Evolutionary conservation across 2,113 vertebrate species (phyloP), one percentile per base, ranked within the genome.

Genomic region (Leptodactylus fuscus): DNA sequence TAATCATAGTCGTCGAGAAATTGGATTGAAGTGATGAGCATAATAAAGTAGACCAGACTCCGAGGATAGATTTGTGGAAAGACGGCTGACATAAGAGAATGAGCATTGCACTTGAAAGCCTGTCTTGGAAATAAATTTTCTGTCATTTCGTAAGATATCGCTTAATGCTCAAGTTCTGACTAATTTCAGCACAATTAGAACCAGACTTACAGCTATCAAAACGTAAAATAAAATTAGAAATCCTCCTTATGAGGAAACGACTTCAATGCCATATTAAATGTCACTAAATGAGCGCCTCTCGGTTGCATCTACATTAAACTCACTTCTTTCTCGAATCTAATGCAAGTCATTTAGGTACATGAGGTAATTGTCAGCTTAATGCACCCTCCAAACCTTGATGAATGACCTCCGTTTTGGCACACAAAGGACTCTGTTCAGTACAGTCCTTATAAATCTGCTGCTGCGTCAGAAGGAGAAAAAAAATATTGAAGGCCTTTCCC

Each of bases 311-410:
- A 22, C 48, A 82, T 82, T 82, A 73, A 82, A 82, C 49, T 73
- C 49, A 44, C 32, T 82, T 73, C 65, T 36, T 41, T 81, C 51
- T 73, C 34, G 58, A 82, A 82, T 81, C 29, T 49, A 81, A 81
- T 70, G 62, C 27, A 36, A 81, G 67, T 73, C 81, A 58, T 73
- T 82, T 82, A 73, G 69, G 62, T 51, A 82, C 69, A 82, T 82
- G 81, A 82, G 82, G 82, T 60, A 83, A 83, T 83, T 83, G 82
- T 83, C 82, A 75, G 51, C 82, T 62, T 75, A 58, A 75, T 74
- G 46, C n/a, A 75, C 82, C 36, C 53, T 46, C 24, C 34, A 32
- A 48, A 60, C 51, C 81, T 75, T 83, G 70, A 83, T 83, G 48
- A 83, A 83, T 83, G 67, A 82, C 81, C 81, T 82, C 67, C 62